Evolutionary conservation across 2,888 invertebrate genomes (phyloP).

Genomic region (Catonia carolina): DNA sequence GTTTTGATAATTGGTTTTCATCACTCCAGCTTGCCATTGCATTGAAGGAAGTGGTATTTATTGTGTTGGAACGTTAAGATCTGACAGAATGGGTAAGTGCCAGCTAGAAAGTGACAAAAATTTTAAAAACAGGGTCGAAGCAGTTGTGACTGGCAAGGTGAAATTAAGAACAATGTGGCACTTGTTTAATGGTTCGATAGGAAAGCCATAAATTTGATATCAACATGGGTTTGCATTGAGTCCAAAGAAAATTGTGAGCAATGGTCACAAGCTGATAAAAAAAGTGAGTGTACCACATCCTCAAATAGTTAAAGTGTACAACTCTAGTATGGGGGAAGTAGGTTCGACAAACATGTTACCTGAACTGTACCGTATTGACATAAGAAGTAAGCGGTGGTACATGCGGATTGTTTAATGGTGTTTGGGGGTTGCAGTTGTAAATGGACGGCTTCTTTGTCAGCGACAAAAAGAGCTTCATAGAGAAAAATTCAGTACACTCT

Average conservation of each 20-base stretch:
- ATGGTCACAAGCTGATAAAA: conserved; percentile 26
- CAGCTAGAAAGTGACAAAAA: conserved; percentile 25
- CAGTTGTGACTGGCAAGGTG: too few species aligned
- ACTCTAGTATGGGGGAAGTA: conserved; percentile 37
- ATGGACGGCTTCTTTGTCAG: conserved; percentile 29
- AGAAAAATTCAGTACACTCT: too few species aligned
- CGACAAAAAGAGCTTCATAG: conserved; percentile 18
- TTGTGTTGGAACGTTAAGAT: conserved; percentile 23
- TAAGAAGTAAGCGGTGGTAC: conserved; percentile 34
- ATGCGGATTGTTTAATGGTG: conserved; percentile 34
- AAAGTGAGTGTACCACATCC: conserved; percentile 31
- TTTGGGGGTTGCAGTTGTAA: conserved; percentile 31
- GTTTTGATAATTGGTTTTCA: conserved; percentile 12
- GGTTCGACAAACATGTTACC: conserved; percentile 38
- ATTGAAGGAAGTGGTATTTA: conserved; percentile 3
- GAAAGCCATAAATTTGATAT: too few species aligned
- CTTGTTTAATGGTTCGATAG: too few species aligned
- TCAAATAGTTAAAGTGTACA: conserved; percentile 34
- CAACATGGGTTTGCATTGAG: too few species aligned
- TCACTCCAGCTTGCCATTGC: not conserved
- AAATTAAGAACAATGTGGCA: too few species aligned
- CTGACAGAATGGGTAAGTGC: conserved; percentile 20
- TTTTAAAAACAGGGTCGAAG: too few species aligned
- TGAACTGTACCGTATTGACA: conserved; percentile 36
- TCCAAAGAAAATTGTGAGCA: too few species aligned